Evolutionary conservation across 2,113 vertebrate species (phyloP), one percentile per base, ranked within the genome.

Genomic region (Myrmophylax atrothorax): DNA sequence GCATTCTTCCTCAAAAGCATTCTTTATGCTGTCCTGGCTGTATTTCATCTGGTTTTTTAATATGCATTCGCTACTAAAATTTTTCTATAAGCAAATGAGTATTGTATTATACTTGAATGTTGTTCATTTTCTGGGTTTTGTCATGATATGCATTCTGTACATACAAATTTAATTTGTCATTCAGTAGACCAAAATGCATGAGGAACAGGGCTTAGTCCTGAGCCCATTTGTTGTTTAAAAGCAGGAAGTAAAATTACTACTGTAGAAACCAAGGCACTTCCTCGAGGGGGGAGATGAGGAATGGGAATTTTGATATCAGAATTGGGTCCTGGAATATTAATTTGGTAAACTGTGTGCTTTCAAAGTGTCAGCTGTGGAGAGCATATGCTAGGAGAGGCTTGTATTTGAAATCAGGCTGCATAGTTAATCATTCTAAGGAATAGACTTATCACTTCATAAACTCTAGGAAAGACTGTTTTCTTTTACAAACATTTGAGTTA

Each of bases 401-500:
- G 0, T 62, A 74, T 95, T 93, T 82, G 78, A 94, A 94, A 89
- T 93, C 62, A 70, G 75, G 87, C 89, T 94, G 95, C 73, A 25
- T 58, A 85, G 95, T 94, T 97, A 94, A 94, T 96, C 84, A 70
- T 94, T 95, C 31, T 88, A 93, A 96, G 94, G 95, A 97, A 94
- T 47, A 82, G 88, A 91, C 90, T 97, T 94, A 82, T 7, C 95
- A 94, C 94, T 96, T 96, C 96, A 93, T 97, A 97, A 98, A 97
- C 86, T 95, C 91, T 62, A 94, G 77, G 66, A 97, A 95, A 96
- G 88, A 72, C 78, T 94, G 87, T 96, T 98, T 97, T 98, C 88
- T 96, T 97, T 97, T 95, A 89, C 79, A 96, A 97, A 97, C 90
- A 60, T 96, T 96, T 96, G 96, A 97, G 96, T 97, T 97, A 91